Percentiles rank a stretch among this genome's conserved stretches.
These are phyloP conservation scores for Stomatorhinus walkeri DNA, from an alignment of 2,797 vertebrate genomes.

Conservation along the genomic window DNA sequence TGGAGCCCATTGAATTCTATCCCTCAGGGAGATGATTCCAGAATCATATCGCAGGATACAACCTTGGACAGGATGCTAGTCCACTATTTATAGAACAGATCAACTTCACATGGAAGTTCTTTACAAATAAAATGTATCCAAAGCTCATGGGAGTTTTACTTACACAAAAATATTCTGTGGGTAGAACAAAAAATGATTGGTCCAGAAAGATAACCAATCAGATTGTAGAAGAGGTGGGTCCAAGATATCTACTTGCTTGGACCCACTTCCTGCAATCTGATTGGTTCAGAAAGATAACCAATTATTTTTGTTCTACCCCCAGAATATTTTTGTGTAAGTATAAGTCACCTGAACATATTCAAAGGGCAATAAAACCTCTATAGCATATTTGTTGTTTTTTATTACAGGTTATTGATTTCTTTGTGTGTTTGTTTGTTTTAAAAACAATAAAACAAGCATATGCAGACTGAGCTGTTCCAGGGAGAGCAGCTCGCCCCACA, in stretches of 20 bases:
- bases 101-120: background rate
- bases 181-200: background rate
- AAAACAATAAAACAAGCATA: background rate
- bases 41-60: background rate
- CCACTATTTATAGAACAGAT: background rate
- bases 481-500: background rate
- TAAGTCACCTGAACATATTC: background rate
- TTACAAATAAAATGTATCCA: background rate
- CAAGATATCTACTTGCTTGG: background rate
- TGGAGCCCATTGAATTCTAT: background rate
- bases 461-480: background rate
- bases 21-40: background rate
- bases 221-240: background rate
- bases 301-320: background rate
- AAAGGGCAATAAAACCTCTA: background rate
- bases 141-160: background rate
- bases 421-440: background rate
- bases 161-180: background rate
- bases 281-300: background rate
- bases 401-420: background rate
- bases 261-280: background rate
- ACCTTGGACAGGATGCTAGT: background rate
- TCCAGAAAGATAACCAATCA: background rate
- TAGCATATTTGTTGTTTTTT: background rate
- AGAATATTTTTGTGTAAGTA: background rate